Base-by-base conservation (phyloP, 2,888 invertebrate genomes). In the Amblyjoppa fuscipennis region DNA sequence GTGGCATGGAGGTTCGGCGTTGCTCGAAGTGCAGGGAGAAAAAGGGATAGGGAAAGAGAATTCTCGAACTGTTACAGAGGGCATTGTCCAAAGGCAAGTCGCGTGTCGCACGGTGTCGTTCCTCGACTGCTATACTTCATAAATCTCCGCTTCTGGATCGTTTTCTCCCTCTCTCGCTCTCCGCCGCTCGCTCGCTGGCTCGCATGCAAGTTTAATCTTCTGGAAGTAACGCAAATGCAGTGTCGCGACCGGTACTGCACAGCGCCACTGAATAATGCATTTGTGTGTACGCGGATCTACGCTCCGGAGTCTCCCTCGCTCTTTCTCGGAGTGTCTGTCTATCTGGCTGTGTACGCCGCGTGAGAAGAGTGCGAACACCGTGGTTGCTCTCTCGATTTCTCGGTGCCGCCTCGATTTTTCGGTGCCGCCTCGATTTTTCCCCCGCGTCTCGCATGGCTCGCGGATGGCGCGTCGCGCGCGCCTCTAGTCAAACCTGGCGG, bases 141-240 rank as follows among this genome's bases (percentile, higher is more conserved):
- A 91, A 90, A 87, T 87, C 89, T 89, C 53, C 53, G n/a, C 71
- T 75, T 74, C 45, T 61, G 45, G 49, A 31, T 75, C 77, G 59
- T 38, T 25, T 28, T 61, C 61, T 56, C 9, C 59, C 76, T 34
- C 34, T 51, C 41, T 41, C 11, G 41, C 41, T 41, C 9, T 41
- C 41, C 9, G 11, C 41, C 66, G 25, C 68, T 86, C 41, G 41
- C 41, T 41, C 3, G 41, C 41, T 34, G 34, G 41, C 79, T 81
- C 82, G 85, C 85, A 87, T 93, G 93, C 93, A 93, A 93, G 93
- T 93, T 93, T 93, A 93, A 93, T 93, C 93, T 93, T 90, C 88
- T 92, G 93, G 93, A 93, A 93, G 93, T 93, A 93, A 93, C 92
- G 91, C 91, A 92, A 92, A 92, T 91, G 92, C 92, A 89, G 89